Evolutionary conservation across 2,113 vertebrate species (phyloP).

Genomic region (Myotis davidii): DNA sequence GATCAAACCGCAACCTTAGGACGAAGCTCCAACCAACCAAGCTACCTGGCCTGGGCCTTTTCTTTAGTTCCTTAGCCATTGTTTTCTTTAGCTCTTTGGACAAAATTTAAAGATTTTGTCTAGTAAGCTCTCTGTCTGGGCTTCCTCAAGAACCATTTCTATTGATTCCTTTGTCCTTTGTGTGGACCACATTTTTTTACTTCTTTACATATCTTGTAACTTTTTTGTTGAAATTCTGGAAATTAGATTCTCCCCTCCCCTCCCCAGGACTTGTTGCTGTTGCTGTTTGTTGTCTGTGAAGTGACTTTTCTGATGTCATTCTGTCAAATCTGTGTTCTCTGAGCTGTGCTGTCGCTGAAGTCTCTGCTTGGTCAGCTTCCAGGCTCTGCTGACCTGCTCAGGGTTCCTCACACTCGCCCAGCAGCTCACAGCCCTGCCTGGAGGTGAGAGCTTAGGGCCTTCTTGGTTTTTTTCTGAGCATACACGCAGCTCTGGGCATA

Average conservation of each 20-base stretch:
- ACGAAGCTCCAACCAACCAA: too few species aligned
- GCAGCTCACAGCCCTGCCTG: too few species aligned
- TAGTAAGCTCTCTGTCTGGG: not conserved
- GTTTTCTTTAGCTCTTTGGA: not conserved
- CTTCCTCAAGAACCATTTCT: not conserved
- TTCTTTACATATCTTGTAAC: not conserved
- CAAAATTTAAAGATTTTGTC: not conserved
- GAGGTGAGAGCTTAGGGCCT: not conserved
- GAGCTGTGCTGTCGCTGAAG: not conserved
- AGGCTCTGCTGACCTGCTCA: not conserved
- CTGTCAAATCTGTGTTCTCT: not conserved
- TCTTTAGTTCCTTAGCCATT: not conserved
- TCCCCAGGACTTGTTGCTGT: not conserved
- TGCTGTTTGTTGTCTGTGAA: not conserved
- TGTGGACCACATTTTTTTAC: not conserved
- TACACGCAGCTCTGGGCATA: not conserved
- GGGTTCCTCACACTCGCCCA: not conserved
- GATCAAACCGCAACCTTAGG: too few species aligned
- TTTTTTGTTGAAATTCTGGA: not conserved
- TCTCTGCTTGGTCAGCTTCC: not conserved
- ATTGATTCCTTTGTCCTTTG: not conserved
- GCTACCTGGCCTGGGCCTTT: too few species aligned
- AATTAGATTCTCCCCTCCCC: not conserved
- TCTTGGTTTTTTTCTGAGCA: not conserved
- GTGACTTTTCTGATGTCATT: not conserved